Evolutionary conservation across 2,113 vertebrate genomes (phyloP), one percentile per base, ranked within the genome.

Genomic region (Heptranchias perlo): DNA sequence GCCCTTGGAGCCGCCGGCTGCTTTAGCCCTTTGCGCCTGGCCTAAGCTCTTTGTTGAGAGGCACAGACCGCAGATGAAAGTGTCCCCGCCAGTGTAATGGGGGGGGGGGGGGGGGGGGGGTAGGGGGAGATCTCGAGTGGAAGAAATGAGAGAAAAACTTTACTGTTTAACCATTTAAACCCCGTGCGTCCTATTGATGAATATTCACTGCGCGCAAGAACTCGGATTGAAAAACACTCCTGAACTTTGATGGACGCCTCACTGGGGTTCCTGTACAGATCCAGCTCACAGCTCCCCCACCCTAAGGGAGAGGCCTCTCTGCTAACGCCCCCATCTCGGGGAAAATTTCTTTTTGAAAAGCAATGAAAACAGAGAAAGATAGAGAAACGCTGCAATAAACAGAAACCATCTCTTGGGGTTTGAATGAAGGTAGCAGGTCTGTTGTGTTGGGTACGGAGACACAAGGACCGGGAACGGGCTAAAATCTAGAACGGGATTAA

Each of bases 11-110:
- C 39, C 0, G 62, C 21, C 18, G 86, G 86, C 16, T 35, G 4
- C n/a, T 94, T 8, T 0, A 47, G 0, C 96, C 96, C 54, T 96
- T 91, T 96, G 95, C 14, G 96, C 96, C 96, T 96, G 96, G 96
- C 61, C 94, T 52, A 96, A 31, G 0, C 58, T 96, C 97, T 97
- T 97, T 97, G 97, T 97, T 94, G 96, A 91, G 91, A 78, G 96
- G 0, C 73, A 58, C 69, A n/a, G 96, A 96, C 96, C 96, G 0
- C 47, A 97, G 96, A 97, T 98, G 97, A 97, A 97, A 97, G 97
- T 93, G 97, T 96, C 96, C 96, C 31, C 21, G 49, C 0, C 96
- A 23, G 35, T 3, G 61, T 14, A n/a, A 21, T 18, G 89, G 23
- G 7, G 54, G 14, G 47, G 49, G 49, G 1, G 67, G 67, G 67